These are phyloP conservation scores for Leptestheria dahalacensis DNA, from an alignment of 1,140 invertebrate species.

Conservation along the genomic window DNA sequence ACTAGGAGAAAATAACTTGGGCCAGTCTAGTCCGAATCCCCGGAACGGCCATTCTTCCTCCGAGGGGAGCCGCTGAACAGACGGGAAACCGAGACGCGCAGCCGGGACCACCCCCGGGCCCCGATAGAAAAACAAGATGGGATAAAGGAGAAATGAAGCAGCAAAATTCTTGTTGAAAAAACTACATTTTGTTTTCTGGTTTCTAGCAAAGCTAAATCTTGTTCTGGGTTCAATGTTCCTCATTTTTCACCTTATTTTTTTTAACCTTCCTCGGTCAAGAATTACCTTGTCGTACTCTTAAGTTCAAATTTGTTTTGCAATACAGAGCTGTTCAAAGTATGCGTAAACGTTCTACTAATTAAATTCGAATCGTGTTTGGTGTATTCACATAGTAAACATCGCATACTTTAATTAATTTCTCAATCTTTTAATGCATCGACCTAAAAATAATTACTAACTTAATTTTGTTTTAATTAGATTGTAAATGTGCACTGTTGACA, in stretches of 20 bases:
- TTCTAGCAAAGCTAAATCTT: background rate
- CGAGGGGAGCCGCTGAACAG: background rate
- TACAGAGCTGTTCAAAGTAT: too few relatives aligned
- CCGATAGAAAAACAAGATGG: background rate
- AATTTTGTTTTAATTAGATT: background rate
- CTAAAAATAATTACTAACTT: background rate
- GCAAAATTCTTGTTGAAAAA: background rate
- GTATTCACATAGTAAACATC: background rate
- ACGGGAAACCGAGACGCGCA: too few relatives aligned
- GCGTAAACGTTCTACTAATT: background rate
- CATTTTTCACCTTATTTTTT: background rate
- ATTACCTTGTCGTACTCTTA: too few relatives aligned
- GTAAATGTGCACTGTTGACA: too few relatives aligned
- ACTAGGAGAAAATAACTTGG: background rate
- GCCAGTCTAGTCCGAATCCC: background rate
- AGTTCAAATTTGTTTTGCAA: background rate
- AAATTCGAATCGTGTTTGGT: background rate
- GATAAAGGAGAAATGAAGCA: background rate
- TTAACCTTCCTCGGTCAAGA: background rate
- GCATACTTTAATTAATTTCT: slow-evolving; percentile 2
- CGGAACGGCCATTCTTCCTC: background rate
- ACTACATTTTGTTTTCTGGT: too few relatives aligned
- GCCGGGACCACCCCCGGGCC: background rate
- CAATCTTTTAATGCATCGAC: too few relatives aligned
- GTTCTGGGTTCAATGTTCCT: background rate